These are phyloP conservation scores for Acrossocheilus wenchowensis DNA, from an alignment of 2,797 vertebrate species.

Conservation along the genomic window DNA sequence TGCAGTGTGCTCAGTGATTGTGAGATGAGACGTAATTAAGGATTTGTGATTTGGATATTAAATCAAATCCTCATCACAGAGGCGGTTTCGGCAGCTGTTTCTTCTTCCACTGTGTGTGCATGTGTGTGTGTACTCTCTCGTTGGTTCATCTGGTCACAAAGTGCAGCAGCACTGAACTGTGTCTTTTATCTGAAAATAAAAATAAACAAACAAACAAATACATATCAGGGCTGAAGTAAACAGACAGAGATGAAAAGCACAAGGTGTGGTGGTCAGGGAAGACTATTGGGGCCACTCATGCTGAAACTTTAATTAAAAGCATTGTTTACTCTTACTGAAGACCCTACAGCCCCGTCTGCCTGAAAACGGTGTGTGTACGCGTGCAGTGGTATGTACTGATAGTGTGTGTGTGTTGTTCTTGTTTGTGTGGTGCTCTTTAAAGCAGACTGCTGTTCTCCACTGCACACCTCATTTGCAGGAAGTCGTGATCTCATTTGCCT, in stretches of 20 bases:
- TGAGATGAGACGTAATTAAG: conserved; percentile 10
- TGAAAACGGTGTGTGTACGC: conserved; percentile 12
- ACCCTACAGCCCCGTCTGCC: background rate
- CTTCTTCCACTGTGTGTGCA: background rate
- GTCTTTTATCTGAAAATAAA: conserved; percentile 32
- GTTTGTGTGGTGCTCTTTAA: conserved; percentile 41
- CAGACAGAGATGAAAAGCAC: conserved; percentile 44
- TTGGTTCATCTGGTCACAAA: conserved; percentile 20
- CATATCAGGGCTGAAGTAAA: conserved; percentile 27
- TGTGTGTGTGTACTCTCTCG: conserved; percentile 7
- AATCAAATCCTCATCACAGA: conserved; percentile 55
- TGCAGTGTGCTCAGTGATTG: background rate
- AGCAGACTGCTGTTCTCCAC: conserved; percentile 48
- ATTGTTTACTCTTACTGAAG: conserved; percentile 46
- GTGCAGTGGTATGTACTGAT: conserved; percentile 17
- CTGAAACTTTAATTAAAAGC: conserved; percentile 59
- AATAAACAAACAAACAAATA: conserved; percentile 29
- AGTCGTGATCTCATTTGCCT: conserved; percentile 64
- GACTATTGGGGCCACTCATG: conserved; percentile 35
- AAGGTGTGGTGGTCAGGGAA: conserved; percentile 25
- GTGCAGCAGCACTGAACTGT: conserved; percentile 40
- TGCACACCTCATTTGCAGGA: conserved; percentile 61
- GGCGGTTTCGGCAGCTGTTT: conserved; percentile 60
- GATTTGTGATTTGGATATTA: conserved; percentile 21
- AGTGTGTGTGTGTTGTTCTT: conserved; percentile 29